Base-by-base conservation (phyloP, 2,797 vertebrate genomes). In the Enteromius thamalakanensis region DNA sequence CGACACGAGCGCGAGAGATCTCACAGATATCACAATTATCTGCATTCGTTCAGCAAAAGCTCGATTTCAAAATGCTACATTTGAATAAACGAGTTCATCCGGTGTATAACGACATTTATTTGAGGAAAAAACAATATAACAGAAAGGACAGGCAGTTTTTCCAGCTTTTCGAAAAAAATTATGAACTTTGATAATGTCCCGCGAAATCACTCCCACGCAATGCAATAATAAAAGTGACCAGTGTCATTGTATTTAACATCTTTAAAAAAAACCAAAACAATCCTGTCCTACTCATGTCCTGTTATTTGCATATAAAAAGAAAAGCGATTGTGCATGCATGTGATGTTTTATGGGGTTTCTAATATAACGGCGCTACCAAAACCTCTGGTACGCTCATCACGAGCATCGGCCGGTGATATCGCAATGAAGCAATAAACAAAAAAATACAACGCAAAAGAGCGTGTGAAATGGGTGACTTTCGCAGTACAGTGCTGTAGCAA, bases 11-110 rank as follows among this genome's bases (percentile, higher is more conserved):
- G 29, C 34, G 34, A 58, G 34, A 42, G 17, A 67, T 62, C 12
- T 71, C 26, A 45, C 49, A 26, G 69, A 53, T 82, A 82, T 82
- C 0, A 53, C 2, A 76, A 81, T 45, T 88, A 76, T 90, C 80
- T 69, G 6, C 86, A 85, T 84, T 84, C 70, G 81, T 80, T 74
- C 7, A 37, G 51, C 34, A 53, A 76, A 81, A 53, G 26, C 68
- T 80, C 74, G 45, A 82, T 88, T 81, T 77, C n/a, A 70, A 72
- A 58, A 62, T 47, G 26, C 32, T 58, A 32, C 64, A 67, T 72
- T 58, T 58, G 14, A 68, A 32, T 45, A 17, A n/a, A 45, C 10
- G 1, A 47, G 26, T 72, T 72, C 6, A 32, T 58, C 15, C 51
- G 14, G 23, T 47, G 12, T 32, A 62, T 23, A 60, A 37, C 3